These are phyloP conservation scores for Sialia sialis DNA, from an alignment of 2,113 vertebrate genomes.

Conservation along the genomic window DNA sequence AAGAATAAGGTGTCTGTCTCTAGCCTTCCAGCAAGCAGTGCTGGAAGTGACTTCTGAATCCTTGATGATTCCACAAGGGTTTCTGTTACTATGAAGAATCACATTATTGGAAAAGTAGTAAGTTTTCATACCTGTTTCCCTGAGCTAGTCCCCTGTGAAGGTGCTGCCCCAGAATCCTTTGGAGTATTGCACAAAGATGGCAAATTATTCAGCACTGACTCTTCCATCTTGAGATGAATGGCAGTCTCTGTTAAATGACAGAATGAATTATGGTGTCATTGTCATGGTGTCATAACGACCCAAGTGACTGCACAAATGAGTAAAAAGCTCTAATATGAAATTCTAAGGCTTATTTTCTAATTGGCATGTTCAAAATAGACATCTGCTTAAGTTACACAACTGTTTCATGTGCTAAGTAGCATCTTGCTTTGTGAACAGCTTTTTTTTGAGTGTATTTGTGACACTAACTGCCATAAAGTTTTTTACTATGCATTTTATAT, in stretches of 20 bases:
- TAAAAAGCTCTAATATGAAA: background rate
- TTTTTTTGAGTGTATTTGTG: background rate
- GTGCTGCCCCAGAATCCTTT: constrained; percentile 27
- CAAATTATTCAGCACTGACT: constrained; percentile 29
- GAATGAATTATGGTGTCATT: background rate
- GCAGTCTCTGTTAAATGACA: background rate
- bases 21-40: background rate
- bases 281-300: background rate
- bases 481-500: background rate
- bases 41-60: background rate
- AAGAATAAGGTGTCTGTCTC: background rate
- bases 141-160: constrained; percentile 18
- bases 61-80: background rate
- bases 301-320: background rate
- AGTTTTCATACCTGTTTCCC: constrained; percentile 48
- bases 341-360: background rate
- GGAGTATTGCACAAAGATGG: constrained; percentile 43
- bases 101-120: background rate
- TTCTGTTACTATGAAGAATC: background rate
- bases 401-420: background rate
- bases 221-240: constrained; percentile 58
- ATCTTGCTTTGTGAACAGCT: background rate
- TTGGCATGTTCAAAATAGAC: background rate
- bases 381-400: background rate
- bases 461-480: background rate